Percentiles rank a stretch among this genome's conserved stretches.
phyloP scores from a whole-genome alignment of 1,140 invertebrate species.

The Lethrus apterus region DNA sequence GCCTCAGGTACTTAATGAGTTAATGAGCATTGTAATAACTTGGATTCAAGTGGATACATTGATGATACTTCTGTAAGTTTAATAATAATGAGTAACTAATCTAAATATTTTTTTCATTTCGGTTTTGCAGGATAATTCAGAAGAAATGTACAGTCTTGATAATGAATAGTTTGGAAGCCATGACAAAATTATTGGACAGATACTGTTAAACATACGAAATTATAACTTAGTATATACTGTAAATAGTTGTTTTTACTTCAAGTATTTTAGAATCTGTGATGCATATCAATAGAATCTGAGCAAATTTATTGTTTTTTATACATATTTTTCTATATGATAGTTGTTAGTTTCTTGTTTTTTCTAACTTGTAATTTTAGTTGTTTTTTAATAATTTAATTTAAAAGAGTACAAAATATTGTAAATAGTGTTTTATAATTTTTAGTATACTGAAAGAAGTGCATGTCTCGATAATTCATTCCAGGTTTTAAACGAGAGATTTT shows the following conservation, averaged over 20 bases:
- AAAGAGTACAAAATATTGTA: too few species aligned
- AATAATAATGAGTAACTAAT: not conserved
- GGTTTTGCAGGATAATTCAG: conserved; percentile 72
- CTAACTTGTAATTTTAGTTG: too few species aligned
- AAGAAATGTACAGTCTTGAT: conserved; percentile 87
- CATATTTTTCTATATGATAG: too few species aligned
- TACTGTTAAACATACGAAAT: conserved; percentile 84
- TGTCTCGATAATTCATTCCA: too few species aligned
- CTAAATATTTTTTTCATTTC: conserved; percentile 34
- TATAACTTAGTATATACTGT: conserved; percentile 48
- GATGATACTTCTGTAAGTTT: conserved; percentile 77
- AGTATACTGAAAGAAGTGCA: too few species aligned
- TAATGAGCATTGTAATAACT: conserved; percentile 74
- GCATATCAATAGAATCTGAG: conserved; percentile 33
- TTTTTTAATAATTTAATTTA: too few species aligned
- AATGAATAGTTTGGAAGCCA: conserved; percentile 86
- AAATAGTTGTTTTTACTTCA: conserved; percentile 10
- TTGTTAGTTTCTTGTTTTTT: too few species aligned
- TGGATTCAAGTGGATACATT: conserved; percentile 80
- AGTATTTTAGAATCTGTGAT: conserved; percentile 39
- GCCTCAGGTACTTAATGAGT: conserved; percentile 71
- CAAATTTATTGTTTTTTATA: conserved; percentile 13
- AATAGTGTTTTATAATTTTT: too few species aligned
- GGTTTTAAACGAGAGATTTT: too few species aligned
- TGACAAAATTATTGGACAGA: conserved; percentile 93